Evolutionary conservation across 2,888 invertebrate species (phyloP), one percentile per base, ranked within the genome.

Genomic region (Frankliniella fusca): DNA sequence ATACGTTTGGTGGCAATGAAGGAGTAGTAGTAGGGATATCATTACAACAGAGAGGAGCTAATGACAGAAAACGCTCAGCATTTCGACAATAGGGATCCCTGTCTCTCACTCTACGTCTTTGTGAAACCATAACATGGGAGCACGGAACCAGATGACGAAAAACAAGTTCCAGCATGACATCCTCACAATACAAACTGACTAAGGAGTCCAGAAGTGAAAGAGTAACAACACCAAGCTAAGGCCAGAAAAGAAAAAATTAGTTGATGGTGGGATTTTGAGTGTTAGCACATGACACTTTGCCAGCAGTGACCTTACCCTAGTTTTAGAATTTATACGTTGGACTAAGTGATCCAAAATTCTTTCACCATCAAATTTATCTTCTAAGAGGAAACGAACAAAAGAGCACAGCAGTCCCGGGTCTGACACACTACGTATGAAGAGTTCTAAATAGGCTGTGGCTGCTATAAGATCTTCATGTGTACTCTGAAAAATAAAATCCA

Each of bases 131-230:
- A 48, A 95, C 92, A 88, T 95, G 95, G 27, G 93, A 92, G 86
- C 94, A 94, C 0, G 95, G 94, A 85, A 93, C 91, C 84, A 98
- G 90, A 87, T 97, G 93, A 87, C 95, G 95, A 87, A 96, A 93
- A 80, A 97, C 92, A 81, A 98, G 90, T 87, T 97, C 97, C 85
- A 97, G 90, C 95, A 99, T 96, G 80, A 98, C 93, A 88, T 99
- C 99, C 88, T 99, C 99, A 89, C 97, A 98, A 88, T 97, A 95
- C 84, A 98, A 90, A 86, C 95, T 94, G 81, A 98, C 91, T 83
- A 99, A 90, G 0, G 97, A 97, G 87, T 97, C 95, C 88, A 99
- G 95, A 18, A 99, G 89, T 0, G 96, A 94, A 85, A 99, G 89
- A 0, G 98, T 95, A 15, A 97, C 96, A 86, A 97, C 91, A 84